Percentiles rank a stretch among this genome's conserved stretches.
phyloP scores from a whole-genome alignment of 2,888 invertebrate species.

The Creontiades dilutus region DNA sequence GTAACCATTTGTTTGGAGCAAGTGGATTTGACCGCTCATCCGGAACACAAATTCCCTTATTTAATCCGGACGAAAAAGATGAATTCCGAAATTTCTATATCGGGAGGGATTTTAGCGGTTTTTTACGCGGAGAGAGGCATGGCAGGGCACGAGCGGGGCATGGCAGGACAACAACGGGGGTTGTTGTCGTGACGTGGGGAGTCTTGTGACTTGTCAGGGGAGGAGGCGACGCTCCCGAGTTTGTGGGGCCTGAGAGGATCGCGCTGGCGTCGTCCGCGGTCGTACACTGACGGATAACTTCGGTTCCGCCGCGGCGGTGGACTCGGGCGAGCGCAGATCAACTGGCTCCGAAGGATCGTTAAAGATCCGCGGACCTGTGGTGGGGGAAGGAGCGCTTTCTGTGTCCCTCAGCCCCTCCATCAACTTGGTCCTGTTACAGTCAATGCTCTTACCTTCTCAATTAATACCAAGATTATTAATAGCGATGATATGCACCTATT shows the following conservation, averaged over 20 bases:
- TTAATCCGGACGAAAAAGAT: not conserved
- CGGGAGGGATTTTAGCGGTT: not conserved
- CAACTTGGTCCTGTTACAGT: not conserved
- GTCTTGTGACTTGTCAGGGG: not conserved
- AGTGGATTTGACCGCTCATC: conserved; percentile 69
- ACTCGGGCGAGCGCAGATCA: conserved; percentile 47
- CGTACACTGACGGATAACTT: not conserved
- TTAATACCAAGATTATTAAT: too few relatives aligned
- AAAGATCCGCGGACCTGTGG: conserved; percentile 1
- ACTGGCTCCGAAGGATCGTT: conserved; percentile 54
- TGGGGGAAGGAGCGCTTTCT: conserved; percentile 45
- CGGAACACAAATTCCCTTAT: not conserved
- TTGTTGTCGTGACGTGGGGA: conserved; percentile 30
- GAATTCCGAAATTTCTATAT: not conserved
- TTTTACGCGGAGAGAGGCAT: not conserved
- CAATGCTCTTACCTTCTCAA: too few relatives aligned
- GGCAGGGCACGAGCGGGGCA: not conserved
- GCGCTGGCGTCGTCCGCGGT: conserved; percentile 23
- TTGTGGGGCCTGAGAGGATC: not conserved
- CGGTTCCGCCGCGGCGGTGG: conserved; percentile 44
- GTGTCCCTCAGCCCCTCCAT: not conserved
- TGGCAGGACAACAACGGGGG: conserved; percentile 20
- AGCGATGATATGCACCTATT: too few relatives aligned
- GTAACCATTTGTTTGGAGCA: conserved; percentile 74
- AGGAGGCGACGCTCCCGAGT: conserved; percentile 37